phyloP scores from a whole-genome alignment of 2,113 vertebrate species.

The Lonchura striata region DNA sequence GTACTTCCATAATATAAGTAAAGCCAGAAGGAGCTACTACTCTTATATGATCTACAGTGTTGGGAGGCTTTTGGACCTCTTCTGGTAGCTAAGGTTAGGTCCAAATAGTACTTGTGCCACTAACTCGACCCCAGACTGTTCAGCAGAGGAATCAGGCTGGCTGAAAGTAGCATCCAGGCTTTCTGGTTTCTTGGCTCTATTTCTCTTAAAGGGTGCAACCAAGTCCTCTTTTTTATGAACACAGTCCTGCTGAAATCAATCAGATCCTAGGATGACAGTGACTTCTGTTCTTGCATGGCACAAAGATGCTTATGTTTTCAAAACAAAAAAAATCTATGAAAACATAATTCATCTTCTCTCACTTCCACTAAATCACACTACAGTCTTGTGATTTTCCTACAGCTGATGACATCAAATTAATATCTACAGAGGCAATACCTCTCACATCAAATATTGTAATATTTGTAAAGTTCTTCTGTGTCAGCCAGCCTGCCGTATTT shows the following conservation, averaged over 20 bases:
- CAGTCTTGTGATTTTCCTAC: background rate
- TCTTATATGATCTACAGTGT: background rate
- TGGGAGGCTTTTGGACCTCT: background rate
- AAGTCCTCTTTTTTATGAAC: background rate
- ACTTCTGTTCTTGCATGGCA: background rate
- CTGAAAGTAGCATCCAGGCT: background rate
- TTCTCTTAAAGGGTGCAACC: background rate
- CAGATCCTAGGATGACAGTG: background rate
- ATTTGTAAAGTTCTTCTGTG: background rate
- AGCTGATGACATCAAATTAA: background rate
- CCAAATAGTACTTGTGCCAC: background rate
- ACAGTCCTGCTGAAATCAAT: background rate
- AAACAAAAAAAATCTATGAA: background rate
- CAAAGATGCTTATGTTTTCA: background rate
- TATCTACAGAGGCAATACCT: background rate
- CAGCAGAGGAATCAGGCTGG: background rate
- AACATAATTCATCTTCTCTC: background rate
- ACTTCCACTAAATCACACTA: background rate
- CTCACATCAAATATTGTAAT: background rate
- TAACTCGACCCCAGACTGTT: background rate
- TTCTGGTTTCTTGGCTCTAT: background rate
- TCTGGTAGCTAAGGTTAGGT: background rate
- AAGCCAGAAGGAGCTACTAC: background rate
- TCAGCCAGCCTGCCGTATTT: background rate
- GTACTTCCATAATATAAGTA: background rate